Base-by-base conservation (phyloP, 2,888 invertebrate genomes). In the Lamellibrachia satsuma region DNA sequence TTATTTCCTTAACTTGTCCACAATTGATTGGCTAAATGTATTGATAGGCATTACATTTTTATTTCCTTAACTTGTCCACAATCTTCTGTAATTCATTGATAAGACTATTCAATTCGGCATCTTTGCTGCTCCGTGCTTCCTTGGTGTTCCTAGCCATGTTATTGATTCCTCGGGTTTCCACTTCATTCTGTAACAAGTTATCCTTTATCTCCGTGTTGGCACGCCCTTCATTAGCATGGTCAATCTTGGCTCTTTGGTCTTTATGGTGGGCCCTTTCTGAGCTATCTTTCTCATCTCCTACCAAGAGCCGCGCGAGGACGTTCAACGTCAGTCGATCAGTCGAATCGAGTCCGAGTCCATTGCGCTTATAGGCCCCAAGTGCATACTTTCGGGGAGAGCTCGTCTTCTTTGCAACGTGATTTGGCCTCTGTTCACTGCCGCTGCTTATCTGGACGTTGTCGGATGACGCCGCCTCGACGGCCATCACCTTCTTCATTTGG, bases 401-500 rank as follows among this genome's bases (percentile, higher is more conserved):
- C 3, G 3, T 55, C 75, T 75, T 75, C 75, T 75, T 75, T 6
- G n/a, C 22, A 22, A 15, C 22, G 6, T n/a, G 22, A 6, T 75
- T 15, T 3, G 15, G 4, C 22, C 6, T n/a, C 4, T 22, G 22
- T 22, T 75, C 22, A 22, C n/a, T 75, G 22, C 52, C n/a, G 52
- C 39, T 8, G 75, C 22, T 6, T 15, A 93, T 93, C 7, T 51
- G 90, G 6, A 93, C 92, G 8, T 92, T 51, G 7, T 93, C 93
- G 0, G 93, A 90, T 7, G 52, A 57, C 39, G 8, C 52, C n/a
- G 52, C 90, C 91, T 93, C 93, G 22, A 55, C 60, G 4, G 75
- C 91, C 91, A 93, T 93, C 52, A 91, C 57, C 60, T 60, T 75
- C 52, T 92, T 52, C 8, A 91, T 52, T n/a, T 92, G 92, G 1